Evolutionary conservation across 2,113 vertebrate genomes (phyloP), one percentile per base, ranked within the genome.

Genomic region (Nibea coibor): DNA sequence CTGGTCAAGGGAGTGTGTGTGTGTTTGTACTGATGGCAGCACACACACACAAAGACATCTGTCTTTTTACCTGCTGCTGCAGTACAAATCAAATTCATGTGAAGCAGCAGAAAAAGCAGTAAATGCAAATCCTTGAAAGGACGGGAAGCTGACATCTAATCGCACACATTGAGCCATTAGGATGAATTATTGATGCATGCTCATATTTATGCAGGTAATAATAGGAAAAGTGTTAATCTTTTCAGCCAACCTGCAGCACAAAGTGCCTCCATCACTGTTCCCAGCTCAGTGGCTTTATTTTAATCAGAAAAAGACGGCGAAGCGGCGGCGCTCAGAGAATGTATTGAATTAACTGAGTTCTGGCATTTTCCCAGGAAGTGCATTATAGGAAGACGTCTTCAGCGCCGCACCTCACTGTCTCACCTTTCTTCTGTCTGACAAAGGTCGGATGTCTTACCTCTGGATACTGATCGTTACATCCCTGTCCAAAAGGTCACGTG

Each of bases 111-210:
- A 81, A 84, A 73, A 80, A 57, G 45, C 56, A 16, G 43, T 17
- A 10, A 64, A 87, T 63, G 70, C 48, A 77, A 65, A 83, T 72
- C 61, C 72, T 75, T 74, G 39, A 81, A 42, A 77, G 62, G 65
- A 72, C 39, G 74, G 72, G 43, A 66, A 50, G 69, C 68, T 48
- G 84, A 83, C 68, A 75, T 35, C 79, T 80, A 75, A 88, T 80
- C 31, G 24, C 77, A 82, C 80, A 85, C 76, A 53, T 66, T 63
- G 68, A 81, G 80, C 45, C 80, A 50, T 88, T 81, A 83, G 59
- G 59, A 54, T 82, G 82, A 89, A 88, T 84, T 84, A 88, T 81
- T 85, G 80, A 83, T 73, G 77, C 28, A 4, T 43, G 81, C 57
- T 57, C 57, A 51, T 76, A 77, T 89, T 80, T 68, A 81, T 77